A percentile compares a stretch with the other conserved stretches of the same genome.
phyloP scores from a whole-genome alignment of 2,888 invertebrate genomes.

The Disparrhopalites patrizii region DNA sequence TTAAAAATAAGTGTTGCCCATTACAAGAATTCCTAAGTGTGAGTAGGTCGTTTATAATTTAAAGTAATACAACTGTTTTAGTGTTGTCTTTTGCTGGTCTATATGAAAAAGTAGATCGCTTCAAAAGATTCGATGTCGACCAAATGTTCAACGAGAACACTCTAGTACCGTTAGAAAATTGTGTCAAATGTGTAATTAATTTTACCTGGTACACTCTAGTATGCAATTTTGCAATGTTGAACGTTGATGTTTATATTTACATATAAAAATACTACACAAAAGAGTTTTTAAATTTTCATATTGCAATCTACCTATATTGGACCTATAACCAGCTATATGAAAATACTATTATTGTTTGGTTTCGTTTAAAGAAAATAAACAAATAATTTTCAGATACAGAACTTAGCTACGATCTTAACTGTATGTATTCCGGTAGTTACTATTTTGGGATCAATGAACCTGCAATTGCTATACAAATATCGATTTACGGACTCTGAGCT shows the following conservation, averaged over 20 bases:
- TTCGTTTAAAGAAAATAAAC: too few relatives aligned
- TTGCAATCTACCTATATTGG: conserved; percentile 14
- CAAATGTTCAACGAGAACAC: neutral
- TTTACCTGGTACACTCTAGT: neutral
- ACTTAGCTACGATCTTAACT: too few relatives aligned
- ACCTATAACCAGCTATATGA: too few relatives aligned
- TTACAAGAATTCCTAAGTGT: conserved; percentile 26
- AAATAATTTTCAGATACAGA: too few relatives aligned
- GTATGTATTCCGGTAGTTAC: too few relatives aligned
- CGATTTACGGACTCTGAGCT: too few relatives aligned
- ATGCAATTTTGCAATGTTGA: neutral
- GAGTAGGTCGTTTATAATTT: neutral
- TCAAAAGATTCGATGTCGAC: neutral
- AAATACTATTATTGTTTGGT: too few relatives aligned
- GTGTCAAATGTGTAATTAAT: neutral
- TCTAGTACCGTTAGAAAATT: conserved; percentile 11
- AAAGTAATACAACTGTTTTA: neutral
- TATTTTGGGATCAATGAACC: too few relatives aligned
- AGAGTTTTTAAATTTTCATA: conserved; percentile 13
- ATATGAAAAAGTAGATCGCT: too few relatives aligned
- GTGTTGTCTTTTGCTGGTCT: neutral
- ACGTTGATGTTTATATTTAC: too few relatives aligned
- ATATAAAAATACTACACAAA: neutral
- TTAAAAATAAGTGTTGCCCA: conserved; percentile 39
- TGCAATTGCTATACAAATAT: too few relatives aligned